phyloP scores from a whole-genome alignment of 2,797 vertebrate genomes.

The Craterocephalus amniculus region DNA sequence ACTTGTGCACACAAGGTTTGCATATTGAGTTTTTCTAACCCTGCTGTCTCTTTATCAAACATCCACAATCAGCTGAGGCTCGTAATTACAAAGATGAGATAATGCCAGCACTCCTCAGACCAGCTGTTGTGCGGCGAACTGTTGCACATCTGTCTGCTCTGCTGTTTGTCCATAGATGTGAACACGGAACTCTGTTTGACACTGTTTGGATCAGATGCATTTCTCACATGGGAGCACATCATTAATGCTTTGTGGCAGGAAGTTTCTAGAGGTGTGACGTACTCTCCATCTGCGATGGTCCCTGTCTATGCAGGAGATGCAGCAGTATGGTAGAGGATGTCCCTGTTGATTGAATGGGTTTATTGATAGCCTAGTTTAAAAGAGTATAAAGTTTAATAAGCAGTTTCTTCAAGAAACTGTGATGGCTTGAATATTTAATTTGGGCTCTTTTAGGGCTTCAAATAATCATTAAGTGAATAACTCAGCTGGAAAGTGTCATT shows the following conservation, averaged over 20 bases:
- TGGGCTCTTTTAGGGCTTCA: no score
- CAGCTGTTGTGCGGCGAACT: background rate
- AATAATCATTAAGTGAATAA: no score
- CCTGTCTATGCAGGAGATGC: background rate
- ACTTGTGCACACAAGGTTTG: conserved; percentile 44
- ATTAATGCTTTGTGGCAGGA: conserved; percentile 46
- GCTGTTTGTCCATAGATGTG: conserved; percentile 46
- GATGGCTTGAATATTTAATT: no score
- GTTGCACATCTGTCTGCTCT: conserved; percentile 27
- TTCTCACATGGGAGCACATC: conserved; percentile 39
- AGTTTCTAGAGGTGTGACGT: conserved; percentile 13
- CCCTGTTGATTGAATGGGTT: background rate
- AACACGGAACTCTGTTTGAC: conserved; percentile 45
- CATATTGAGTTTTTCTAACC: conserved; percentile 49
- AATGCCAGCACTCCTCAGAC: background rate
- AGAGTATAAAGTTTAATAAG: background rate
- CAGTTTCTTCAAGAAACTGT: background rate
- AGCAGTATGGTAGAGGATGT: background rate
- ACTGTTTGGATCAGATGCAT: conserved; percentile 36
- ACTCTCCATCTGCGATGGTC: conserved; percentile 21
- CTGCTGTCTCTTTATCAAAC: conserved; percentile 43
- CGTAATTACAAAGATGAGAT: conserved; percentile 31
- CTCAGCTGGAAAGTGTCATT: no score
- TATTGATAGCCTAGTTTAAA: background rate
- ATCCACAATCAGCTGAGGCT: conserved; percentile 9